Percentiles rank a stretch among this genome's conserved stretches.
Conservation (phyloP, 2,113 vertebrate species). For the Seriola quinqueradiata region DNA sequence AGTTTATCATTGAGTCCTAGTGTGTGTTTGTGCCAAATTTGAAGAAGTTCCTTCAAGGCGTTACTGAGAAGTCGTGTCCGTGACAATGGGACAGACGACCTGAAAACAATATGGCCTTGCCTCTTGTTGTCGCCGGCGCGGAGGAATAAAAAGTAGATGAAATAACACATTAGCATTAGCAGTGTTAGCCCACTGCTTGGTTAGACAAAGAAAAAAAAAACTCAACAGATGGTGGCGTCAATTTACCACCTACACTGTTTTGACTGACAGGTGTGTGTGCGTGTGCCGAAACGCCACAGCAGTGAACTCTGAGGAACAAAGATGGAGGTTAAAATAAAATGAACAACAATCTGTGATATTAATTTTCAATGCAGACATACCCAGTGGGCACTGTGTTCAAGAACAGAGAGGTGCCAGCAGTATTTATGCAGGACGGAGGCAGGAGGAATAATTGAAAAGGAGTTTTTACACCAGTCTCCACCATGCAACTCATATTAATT, state of each 20-base stretch:
- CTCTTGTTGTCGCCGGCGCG: no score
- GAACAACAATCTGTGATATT: background rate
- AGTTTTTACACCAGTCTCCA: slow-evolving; percentile 23
- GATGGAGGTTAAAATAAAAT: background rate
- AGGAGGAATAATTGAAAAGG: slow-evolving; percentile 39
- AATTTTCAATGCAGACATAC: slow-evolving; percentile 2
- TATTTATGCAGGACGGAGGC: slow-evolving; percentile 29
- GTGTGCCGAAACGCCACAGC: background rate
- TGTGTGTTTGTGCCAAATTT: no score
- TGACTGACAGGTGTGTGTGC: background rate
- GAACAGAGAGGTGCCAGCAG: background rate
- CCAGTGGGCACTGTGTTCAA: background rate
- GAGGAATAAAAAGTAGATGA: no score
- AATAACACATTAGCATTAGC: no score
- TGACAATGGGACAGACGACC: no score
- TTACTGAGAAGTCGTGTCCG: no score
- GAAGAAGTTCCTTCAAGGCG: no score
- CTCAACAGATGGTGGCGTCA: background rate
- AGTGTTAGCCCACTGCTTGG: no score
- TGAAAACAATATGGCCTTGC: no score
- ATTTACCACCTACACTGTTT: background rate
- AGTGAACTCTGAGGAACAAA: background rate
- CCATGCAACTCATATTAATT: slow-evolving; percentile 58
- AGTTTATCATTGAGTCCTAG: no score
- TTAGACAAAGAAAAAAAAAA: no score